These are phyloP conservation scores for Leiothrix lutea DNA, from an alignment of 2,113 vertebrate genomes.

Conservation along the genomic window DNA sequence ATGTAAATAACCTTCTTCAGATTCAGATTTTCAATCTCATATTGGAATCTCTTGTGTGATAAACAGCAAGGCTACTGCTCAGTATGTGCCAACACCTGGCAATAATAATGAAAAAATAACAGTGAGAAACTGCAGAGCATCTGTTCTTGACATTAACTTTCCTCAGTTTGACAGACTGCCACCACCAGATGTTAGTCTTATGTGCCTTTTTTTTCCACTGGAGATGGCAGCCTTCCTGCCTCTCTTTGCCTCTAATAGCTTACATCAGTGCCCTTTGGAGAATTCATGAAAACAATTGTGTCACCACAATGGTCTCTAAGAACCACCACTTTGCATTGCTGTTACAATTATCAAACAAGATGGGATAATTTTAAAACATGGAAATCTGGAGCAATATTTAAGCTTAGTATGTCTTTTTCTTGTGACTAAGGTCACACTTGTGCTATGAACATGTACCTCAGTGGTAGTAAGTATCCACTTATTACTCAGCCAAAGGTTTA, in stretches of 20 bases:
- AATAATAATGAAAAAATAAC: conserved; percentile 82
- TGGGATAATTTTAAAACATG: not conserved
- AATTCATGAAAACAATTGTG: conserved; percentile 41
- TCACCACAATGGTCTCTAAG: not conserved
- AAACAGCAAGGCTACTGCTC: conserved; percentile 76
- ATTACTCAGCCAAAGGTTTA: not conserved
- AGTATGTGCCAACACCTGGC: conserved; percentile 74
- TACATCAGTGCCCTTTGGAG: conserved; percentile 58
- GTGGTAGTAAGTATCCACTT: not conserved
- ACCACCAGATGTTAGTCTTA: conserved; percentile 79
- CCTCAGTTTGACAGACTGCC: conserved; percentile 76
- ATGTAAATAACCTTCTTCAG: conserved; percentile 63
- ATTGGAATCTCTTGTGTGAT: conserved; percentile 59
- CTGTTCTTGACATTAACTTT: conserved; percentile 81
- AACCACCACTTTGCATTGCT: not conserved
- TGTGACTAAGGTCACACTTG: not conserved
- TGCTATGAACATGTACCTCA: not conserved
- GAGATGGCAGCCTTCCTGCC: conserved; percentile 59
- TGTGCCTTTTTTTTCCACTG: conserved; percentile 59
- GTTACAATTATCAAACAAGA: not conserved
- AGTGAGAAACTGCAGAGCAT: conserved; percentile 72
- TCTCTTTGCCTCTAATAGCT: conserved; percentile 50
- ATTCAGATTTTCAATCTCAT: not conserved
- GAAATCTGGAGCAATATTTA: not conserved
- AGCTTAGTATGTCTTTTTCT: not conserved